A percentile compares a stretch with the other conserved stretches of the same genome.
Conservation (phyloP, 2,797 vertebrate genomes). For the Heteromormyrus szaboi region DNA sequence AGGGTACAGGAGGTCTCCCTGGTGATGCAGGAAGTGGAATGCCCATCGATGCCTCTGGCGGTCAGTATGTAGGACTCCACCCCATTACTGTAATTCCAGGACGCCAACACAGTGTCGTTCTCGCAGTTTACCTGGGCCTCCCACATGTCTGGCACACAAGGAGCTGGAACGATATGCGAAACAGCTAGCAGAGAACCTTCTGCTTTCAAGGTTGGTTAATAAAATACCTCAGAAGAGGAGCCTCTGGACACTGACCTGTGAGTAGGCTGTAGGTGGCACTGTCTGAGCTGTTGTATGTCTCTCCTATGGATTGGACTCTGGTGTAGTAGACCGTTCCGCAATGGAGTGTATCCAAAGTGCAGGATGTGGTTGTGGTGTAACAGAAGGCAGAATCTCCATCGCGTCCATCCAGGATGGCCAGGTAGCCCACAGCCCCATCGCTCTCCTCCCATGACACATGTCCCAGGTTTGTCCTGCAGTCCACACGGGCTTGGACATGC, state of each 20-base stretch:
- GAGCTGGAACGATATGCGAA: constrained; percentile 42
- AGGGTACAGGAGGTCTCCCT: constrained; percentile 44
- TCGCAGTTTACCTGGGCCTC: constrained; percentile 42
- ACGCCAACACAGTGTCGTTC: constrained; percentile 45
- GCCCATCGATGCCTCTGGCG: constrained; percentile 38
- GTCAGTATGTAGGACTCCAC: constrained; percentile 46
- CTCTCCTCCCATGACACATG: constrained; percentile 61
- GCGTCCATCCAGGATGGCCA: constrained; percentile 44
- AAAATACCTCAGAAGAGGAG: neutral
- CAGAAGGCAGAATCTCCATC: constrained; percentile 52
- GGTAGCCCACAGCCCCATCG: constrained; percentile 48
- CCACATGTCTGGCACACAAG: constrained; percentile 47
- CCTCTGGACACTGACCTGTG: constrained; percentile 49
- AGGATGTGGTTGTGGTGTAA: constrained; percentile 44
- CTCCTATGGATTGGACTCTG: constrained; percentile 47
- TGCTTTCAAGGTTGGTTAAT: neutral
- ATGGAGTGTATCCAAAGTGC: constrained; percentile 46
- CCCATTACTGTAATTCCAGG: constrained; percentile 46
- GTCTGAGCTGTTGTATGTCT: constrained; percentile 44
- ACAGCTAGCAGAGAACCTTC: neutral
- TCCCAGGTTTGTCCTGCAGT: constrained; percentile 36
- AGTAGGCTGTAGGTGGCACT: constrained; percentile 44
- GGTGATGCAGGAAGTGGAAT: constrained; percentile 41
- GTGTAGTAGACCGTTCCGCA: constrained; percentile 59
- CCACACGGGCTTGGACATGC: constrained; percentile 40